A percentile compares a stretch with the other conserved stretches of the same genome.
These are phyloP conservation scores for Dromaius novaehollandiae DNA, from an alignment of 2,113 vertebrate species.

Conservation along the genomic window DNA sequence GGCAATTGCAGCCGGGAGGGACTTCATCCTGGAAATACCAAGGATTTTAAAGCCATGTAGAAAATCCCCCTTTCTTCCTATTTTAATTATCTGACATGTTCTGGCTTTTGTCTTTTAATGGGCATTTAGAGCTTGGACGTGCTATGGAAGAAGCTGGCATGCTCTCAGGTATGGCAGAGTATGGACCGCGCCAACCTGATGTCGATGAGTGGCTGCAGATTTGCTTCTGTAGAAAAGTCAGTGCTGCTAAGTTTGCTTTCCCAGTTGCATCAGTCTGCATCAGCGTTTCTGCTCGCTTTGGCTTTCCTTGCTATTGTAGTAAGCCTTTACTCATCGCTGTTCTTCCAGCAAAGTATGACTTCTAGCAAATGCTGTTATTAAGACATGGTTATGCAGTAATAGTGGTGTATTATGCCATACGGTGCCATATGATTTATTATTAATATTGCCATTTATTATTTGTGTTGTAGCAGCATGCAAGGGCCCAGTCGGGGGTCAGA, in stretches of 20 bases:
- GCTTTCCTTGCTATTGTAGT: neutral
- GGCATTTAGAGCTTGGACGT: neutral
- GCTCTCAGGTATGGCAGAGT: fast-evolving
- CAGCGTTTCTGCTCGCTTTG: neutral
- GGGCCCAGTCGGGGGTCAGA: neutral
- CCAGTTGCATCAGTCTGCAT: neutral
- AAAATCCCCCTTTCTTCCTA: neutral
- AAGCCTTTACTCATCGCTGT: fast-evolving
- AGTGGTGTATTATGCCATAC: neutral
- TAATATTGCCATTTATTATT: neutral
- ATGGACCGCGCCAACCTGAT: neutral
- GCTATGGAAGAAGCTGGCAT: neutral
- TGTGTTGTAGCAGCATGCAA: fast-evolving
- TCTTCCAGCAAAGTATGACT: neutral
- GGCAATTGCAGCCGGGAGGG: neutral
- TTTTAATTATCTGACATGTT: neutral
- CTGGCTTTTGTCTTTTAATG: neutral
- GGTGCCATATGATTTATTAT: neutral
- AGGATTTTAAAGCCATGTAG: neutral
- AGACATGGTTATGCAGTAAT: neutral
- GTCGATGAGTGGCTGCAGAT: neutral
- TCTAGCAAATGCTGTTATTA: neutral
- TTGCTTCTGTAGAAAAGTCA: neutral
- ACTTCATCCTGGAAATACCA: neutral
- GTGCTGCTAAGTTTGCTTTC: neutral